Conservation (phyloP, 2,888 invertebrate genomes). For the Bellardia pandia region DNA sequence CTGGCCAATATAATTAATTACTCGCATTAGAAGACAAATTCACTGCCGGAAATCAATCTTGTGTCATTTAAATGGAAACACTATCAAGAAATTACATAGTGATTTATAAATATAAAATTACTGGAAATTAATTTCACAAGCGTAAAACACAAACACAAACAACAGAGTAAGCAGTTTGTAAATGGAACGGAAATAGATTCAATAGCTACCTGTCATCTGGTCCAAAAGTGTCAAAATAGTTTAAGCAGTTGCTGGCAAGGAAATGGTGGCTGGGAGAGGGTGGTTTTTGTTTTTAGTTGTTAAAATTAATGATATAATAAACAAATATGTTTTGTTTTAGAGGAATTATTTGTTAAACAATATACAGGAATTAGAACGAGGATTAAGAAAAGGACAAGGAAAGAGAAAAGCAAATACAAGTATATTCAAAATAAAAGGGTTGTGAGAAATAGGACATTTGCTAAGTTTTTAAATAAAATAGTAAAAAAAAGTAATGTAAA, state of each 20-base stretch:
- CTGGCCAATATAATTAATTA: conserved; percentile 60
- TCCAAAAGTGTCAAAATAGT: conserved; percentile 5
- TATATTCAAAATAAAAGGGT: too few relatives aligned
- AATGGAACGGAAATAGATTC: background rate
- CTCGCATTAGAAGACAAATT: conserved; percentile 66
- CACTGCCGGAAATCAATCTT: conserved; percentile 63
- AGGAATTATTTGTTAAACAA: background rate
- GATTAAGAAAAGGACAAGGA: background rate
- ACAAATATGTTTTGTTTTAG: background rate
- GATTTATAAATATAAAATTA: conserved; percentile 15
- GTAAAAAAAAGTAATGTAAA: too few relatives aligned
- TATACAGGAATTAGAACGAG: background rate
- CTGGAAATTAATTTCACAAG: conserved; percentile 19
- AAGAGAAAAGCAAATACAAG: too few relatives aligned
- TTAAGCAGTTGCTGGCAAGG: background rate
- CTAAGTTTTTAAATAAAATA: too few relatives aligned
- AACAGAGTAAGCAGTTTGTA: background rate
- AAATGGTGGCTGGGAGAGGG: background rate
- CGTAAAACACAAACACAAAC: background rate
- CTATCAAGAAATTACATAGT: background rate
- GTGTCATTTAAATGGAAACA: conserved; percentile 33
- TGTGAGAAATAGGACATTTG: too few relatives aligned
- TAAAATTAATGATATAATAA: background rate
- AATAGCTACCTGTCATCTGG: conserved; percentile 23
- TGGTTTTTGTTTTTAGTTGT: background rate